Evolutionary conservation across 2,113 vertebrate genomes (phyloP).

Genomic region (Haemorhous mexicanus): DNA sequence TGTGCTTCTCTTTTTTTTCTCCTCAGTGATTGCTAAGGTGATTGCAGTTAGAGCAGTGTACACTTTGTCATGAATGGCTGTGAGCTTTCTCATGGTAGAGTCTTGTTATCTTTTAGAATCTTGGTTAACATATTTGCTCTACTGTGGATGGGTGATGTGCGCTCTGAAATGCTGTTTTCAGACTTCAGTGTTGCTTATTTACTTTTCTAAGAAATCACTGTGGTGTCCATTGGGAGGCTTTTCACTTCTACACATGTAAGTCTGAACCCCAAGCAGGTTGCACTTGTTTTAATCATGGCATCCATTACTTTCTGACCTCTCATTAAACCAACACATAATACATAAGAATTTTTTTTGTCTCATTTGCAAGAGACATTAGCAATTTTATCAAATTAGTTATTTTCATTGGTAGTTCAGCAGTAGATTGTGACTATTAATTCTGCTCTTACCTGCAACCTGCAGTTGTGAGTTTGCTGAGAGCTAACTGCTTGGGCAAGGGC

Average conservation of each 20-base stretch:
- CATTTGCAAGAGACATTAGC: background rate
- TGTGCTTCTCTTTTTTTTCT: background rate
- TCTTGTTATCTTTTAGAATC: background rate
- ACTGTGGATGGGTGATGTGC: background rate
- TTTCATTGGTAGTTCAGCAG: background rate
- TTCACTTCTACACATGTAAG: fast-evolving
- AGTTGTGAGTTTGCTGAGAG: background rate
- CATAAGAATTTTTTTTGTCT: background rate
- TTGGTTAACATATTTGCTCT: background rate
- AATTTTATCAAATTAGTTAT: background rate
- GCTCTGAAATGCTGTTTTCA: background rate
- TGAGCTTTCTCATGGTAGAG: background rate
- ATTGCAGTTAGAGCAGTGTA: background rate
- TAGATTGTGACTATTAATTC: background rate
- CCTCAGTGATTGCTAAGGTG: background rate
- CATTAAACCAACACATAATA: background rate
- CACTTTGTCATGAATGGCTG: background rate
- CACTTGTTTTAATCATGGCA: background rate
- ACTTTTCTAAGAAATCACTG: background rate
- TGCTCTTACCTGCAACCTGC: background rate
- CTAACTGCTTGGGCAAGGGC: background rate
- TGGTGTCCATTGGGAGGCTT: background rate
- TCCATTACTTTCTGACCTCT: background rate
- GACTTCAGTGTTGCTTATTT: background rate
- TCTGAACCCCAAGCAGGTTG: background rate